Conservation (phyloP, 2,888 invertebrate genomes). For the Parnassius apollo region DNA sequence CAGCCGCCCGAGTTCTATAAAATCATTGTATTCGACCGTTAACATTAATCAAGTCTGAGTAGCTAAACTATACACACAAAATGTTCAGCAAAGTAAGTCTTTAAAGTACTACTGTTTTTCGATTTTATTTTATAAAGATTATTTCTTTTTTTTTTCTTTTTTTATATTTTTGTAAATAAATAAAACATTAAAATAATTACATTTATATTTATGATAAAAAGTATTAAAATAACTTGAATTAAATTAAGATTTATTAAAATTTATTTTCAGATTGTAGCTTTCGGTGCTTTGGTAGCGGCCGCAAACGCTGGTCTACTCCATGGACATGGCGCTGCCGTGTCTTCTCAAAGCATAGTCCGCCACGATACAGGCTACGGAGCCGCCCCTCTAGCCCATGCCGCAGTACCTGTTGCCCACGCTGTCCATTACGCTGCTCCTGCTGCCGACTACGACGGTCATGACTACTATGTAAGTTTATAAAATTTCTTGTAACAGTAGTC, state of each 20-base stretch:
- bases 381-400: constrained; percentile 41
- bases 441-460: constrained; percentile 34
- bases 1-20: constrained; percentile 51
- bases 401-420: constrained; percentile 35
- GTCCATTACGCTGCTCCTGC: constrained; percentile 36
- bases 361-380: constrained; percentile 53
- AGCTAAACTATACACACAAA: constrained; percentile 53
- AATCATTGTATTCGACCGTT: constrained; percentile 54
- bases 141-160: background rate
- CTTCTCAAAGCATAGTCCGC: constrained; percentile 63
- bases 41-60: constrained; percentile 59
- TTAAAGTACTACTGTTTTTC: constrained; percentile 3
- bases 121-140: background rate
- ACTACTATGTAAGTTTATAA: constrained; percentile 39
- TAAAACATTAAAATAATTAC: no score
- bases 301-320: constrained; percentile 66
- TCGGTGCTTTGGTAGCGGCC: constrained; percentile 66
- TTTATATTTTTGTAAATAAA: no score
- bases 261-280: constrained; percentile 60
- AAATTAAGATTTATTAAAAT: background rate
- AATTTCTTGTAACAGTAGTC: background rate
- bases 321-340: constrained; percentile 52
- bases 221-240: no score
- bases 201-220: background rate
- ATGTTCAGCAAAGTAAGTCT: constrained; percentile 67